Evolutionary conservation across 1,140 invertebrate genomes (phyloP).

Genomic region (Cherax destructor): DNA sequence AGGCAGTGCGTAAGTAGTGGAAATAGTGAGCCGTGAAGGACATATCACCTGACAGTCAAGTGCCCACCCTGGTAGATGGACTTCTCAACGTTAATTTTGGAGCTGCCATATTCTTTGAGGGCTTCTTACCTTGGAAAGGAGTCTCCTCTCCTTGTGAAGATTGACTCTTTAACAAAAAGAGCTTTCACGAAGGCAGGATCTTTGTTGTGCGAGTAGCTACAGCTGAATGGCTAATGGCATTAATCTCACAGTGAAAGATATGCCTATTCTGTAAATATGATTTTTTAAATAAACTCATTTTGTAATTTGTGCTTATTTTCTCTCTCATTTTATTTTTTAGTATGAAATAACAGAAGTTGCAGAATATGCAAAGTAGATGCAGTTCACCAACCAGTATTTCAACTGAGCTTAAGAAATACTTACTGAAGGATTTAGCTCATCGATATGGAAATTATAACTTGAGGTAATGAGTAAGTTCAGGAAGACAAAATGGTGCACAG

Average conservation of each 20-base stretch:
- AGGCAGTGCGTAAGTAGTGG: background rate
- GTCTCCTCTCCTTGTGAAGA: background rate
- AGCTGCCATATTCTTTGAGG: constrained; percentile 10
- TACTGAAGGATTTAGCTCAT: too few species aligned
- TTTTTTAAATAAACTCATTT: constrained; percentile 16
- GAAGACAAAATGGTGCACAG: too few species aligned
- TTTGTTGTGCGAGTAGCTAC: constrained; percentile 3
- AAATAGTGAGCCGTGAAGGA: background rate
- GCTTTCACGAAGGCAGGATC: constrained; percentile 3
- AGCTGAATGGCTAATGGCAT: background rate
- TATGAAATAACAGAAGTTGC: too few species aligned
- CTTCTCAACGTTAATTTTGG: background rate
- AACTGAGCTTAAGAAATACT: too few species aligned
- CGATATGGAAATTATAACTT: too few species aligned
- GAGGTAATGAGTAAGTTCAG: too few species aligned
- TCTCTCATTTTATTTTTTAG: background rate
- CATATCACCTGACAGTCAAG: background rate
- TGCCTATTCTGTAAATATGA: constrained; percentile 15
- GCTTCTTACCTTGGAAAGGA: background rate
- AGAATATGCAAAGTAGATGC: too few species aligned
- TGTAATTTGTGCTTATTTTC: background rate
- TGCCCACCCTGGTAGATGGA: background rate
- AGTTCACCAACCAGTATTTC: too few species aligned
- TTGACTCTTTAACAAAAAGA: background rate
- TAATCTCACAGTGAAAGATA: constrained; percentile 11